phyloP scores from a whole-genome alignment of 1,140 invertebrate genomes.

The Tyrophagus putrescentiae region DNA sequence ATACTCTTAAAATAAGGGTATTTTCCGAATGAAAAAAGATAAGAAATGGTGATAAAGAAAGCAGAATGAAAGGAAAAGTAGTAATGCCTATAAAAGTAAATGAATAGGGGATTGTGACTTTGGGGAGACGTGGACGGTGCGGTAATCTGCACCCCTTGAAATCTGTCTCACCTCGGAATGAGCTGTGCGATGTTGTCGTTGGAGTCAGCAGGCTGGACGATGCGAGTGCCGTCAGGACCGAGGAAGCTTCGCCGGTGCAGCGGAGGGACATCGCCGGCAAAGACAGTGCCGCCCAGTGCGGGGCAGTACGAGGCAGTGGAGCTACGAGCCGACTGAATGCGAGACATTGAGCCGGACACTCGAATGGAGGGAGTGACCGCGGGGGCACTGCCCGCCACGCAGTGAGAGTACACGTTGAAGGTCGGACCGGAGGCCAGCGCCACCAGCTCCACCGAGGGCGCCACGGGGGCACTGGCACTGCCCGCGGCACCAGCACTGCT shows the following conservation, averaged over 20 bases:
- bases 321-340: neutral
- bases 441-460: neutral
- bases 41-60: no score
- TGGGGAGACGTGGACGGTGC: no score
- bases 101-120: neutral
- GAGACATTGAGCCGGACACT: conserved; percentile 1
- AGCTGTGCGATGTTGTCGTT: conserved; percentile 77
- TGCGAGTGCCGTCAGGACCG: conserved; percentile 33
- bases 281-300: neutral
- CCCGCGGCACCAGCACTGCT: neutral
- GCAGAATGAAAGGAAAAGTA: no score
- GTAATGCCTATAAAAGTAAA: neutral
- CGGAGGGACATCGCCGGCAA: conserved; percentile 28
- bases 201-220: conserved; percentile 62
- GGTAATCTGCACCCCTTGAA: no score
- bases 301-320: conserved; percentile 14
- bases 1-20: no score
- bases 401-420: neutral
- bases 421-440: neutral
- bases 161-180: conserved; percentile 83
- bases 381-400: neutral
- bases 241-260: conserved; percentile 31
- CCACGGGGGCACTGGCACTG: neutral
- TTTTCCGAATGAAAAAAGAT: no score
- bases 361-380: neutral